Evolutionary conservation across 2,888 invertebrate genomes (phyloP).

Genomic region (Acronicta leporina): DNA sequence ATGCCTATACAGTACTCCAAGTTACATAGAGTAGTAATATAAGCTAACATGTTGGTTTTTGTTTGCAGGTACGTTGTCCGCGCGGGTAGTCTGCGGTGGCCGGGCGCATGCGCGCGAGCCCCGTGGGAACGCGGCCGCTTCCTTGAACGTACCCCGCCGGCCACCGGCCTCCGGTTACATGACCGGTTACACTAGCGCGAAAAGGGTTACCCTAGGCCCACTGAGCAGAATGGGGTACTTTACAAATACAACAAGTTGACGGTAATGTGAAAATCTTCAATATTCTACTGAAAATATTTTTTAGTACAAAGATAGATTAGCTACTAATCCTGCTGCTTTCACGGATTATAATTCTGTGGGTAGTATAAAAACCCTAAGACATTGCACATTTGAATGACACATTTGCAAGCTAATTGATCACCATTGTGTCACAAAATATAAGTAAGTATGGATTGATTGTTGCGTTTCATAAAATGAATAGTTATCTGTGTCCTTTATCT

Average conservation of each 20-base stretch:
- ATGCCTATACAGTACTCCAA: constrained; percentile 11
- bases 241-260: constrained; percentile 36
- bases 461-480: no score
- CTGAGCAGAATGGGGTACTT: constrained; percentile 12
- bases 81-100: constrained; percentile 43
- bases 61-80: constrained; percentile 57
- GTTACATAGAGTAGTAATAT: constrained; percentile 28
- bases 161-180: constrained; percentile 53
- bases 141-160: constrained; percentile 59
- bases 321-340: no score
- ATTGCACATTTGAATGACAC: no score
- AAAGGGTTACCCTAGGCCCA: constrained; percentile 31
- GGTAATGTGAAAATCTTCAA: background rate
- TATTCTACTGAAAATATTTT: background rate
- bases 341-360: no score
- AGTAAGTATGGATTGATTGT: no score
- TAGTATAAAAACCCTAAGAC: no score
- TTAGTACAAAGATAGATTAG: background rate
- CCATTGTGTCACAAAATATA: no score
- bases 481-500: no score
- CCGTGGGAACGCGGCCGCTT: constrained; percentile 66
- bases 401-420: no score
- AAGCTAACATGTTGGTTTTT: constrained; percentile 52
- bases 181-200: constrained; percentile 43
- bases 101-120: constrained; percentile 59